Conservation (phyloP, 1,140 invertebrate species). For the Oscheius sp. region DNA sequence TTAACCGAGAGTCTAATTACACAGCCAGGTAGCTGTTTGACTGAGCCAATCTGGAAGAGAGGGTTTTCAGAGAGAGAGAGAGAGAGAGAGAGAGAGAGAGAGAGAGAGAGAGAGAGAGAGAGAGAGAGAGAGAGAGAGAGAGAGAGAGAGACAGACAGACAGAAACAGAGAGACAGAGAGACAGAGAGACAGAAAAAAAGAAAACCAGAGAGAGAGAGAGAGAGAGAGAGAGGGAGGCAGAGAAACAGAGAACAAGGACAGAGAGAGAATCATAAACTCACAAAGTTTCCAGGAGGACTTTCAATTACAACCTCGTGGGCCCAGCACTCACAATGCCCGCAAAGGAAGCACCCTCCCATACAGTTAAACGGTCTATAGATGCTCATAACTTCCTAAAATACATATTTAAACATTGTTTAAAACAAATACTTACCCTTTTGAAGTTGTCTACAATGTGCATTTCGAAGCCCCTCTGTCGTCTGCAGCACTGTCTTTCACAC, state of each 20-base stretch:
- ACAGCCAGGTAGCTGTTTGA: not conserved
- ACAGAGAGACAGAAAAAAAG: no score
- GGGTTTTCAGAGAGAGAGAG: not conserved
- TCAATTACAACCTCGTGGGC: not conserved
- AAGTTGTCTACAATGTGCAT: slow-evolving; percentile 37
- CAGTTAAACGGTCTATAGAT: not conserved
- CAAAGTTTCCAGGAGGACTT: not conserved
- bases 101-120: no score
- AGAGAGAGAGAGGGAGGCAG: no score
- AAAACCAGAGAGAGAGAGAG: no score
- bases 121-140: no score
- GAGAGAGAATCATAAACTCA: no score
- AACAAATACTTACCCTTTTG: no score
- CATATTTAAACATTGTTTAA: no score
- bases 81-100: no score
- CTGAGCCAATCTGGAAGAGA: not conserved
- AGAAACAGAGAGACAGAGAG: no score
- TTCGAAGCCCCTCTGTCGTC: slow-evolving; percentile 11
- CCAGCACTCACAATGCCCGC: not conserved
- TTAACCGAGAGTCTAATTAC: not conserved
- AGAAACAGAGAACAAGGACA: no score
- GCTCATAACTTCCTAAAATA: not conserved
- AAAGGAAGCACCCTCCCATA: not conserved
- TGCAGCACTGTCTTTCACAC: slow-evolving; percentile 27
- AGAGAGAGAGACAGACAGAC: no score